Percentiles rank a stretch among this genome's conserved stretches.
Conservation (phyloP, 2,888 invertebrate species). For the Ophion slaviceki region DNA sequence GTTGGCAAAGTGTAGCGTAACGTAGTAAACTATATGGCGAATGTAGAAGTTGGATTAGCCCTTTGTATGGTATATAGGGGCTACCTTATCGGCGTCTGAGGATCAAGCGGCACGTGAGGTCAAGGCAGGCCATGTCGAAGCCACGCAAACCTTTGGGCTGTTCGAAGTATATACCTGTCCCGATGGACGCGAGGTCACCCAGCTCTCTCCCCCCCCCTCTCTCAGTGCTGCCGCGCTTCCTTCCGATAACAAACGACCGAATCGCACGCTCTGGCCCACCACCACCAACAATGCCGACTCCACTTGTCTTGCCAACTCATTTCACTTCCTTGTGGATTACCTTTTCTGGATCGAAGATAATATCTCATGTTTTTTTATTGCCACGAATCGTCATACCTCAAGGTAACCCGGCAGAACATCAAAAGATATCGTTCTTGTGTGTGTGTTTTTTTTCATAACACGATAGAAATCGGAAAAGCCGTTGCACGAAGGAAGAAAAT, state of each 20-base stretch:
- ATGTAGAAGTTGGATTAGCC: constrained; percentile 52
- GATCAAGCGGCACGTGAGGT: constrained; percentile 74
- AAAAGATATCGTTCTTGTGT: constrained; percentile 4
- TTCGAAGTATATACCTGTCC: constrained; percentile 39
- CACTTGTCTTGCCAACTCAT: constrained; percentile 56
- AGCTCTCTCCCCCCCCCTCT: constrained; percentile 52
- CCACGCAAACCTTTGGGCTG: constrained; percentile 70
- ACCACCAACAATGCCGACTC: constrained; percentile 37
- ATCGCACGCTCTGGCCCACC: constrained; percentile 68
- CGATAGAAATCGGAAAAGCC: constrained; percentile 66
- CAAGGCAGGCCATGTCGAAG: constrained; percentile 75
- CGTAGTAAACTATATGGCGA: constrained; percentile 40
- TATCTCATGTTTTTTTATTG: constrained; percentile 30
- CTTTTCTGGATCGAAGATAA: constrained; percentile 29
- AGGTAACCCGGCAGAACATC: neutral
- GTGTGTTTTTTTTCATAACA: constrained; percentile 65
- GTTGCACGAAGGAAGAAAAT: constrained; percentile 71
- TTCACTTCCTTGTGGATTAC: constrained; percentile 50
- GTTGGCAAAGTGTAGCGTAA: constrained; percentile 31
- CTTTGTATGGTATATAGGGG: constrained; percentile 64
- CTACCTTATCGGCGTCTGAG: constrained; percentile 72
- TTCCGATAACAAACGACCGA: constrained; percentile 74
- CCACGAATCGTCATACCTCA: constrained; percentile 34
- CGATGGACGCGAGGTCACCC: constrained; percentile 68
- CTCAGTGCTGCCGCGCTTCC: constrained; percentile 66